These are phyloP conservation scores for Spinus pinus DNA, from an alignment of 2,797 vertebrate genomes.

Conservation along the genomic window DNA sequence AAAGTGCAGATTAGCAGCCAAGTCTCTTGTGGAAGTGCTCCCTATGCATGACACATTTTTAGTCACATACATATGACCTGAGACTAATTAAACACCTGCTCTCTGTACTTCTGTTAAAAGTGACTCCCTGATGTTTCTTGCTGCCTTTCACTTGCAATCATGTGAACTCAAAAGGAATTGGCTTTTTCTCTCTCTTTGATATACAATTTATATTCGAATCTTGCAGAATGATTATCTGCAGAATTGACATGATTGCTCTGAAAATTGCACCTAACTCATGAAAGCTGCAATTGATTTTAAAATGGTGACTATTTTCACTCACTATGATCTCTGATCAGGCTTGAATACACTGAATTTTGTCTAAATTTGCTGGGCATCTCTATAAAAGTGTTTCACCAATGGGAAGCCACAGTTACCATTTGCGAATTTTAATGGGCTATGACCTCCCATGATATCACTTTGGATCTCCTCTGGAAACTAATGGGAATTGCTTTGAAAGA, in stretches of 20 bases:
- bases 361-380: background rate
- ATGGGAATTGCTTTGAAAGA: background rate
- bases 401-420: background rate
- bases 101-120: background rate
- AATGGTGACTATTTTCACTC: constrained; percentile 3
- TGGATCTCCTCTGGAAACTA: background rate
- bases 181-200: constrained; percentile 9
- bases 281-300: constrained; percentile 15
- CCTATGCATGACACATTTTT: background rate
- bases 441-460: background rate
- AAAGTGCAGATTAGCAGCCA: background rate
- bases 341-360: background rate
- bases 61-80: background rate
- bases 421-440: background rate
- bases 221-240: constrained; percentile 9
- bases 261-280: constrained; percentile 26
- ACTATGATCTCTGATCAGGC: background rate
- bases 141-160: constrained; percentile 1
- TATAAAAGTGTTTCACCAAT: background rate
- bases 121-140: background rate
- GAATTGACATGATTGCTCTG: background rate
- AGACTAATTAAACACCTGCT: constrained; percentile 22
- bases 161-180: background rate
- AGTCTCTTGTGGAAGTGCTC: background rate
- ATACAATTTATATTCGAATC: constrained; percentile 18